Evolutionary conservation across 2,113 vertebrate genomes (phyloP).

Genomic region (Stigmatopora argus): DNA sequence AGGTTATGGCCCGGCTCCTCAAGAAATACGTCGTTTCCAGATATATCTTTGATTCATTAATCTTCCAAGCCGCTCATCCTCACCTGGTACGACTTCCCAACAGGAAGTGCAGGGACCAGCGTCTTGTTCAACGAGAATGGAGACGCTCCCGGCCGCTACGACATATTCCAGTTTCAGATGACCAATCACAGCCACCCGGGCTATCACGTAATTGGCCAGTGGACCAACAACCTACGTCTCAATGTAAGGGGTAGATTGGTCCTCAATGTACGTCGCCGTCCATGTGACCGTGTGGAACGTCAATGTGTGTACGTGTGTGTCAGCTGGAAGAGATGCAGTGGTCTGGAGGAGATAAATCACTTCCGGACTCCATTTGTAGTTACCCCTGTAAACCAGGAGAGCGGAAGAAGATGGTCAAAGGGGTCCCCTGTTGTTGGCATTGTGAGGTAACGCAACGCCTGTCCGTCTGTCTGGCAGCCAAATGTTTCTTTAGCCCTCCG

Average conservation of each 20-base stretch:
- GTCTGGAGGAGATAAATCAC: conserved; percentile 64
- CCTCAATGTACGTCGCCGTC: neutral
- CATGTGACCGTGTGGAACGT: neutral
- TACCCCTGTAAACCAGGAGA: conserved; percentile 76
- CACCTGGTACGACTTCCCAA: neutral
- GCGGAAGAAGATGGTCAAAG: conserved; percentile 82
- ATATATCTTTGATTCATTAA: too few species aligned
- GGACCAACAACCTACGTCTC: conserved; percentile 80
- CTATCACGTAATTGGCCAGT: conserved; percentile 82
- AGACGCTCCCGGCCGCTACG: conserved; percentile 85
- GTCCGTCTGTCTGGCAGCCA: neutral
- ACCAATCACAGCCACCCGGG: conserved; percentile 76
- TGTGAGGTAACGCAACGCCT: conserved; percentile 64
- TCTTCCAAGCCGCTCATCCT: too few species aligned
- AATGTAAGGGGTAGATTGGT: conserved; percentile 62
- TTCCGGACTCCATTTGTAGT: conserved; percentile 80
- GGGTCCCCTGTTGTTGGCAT: conserved; percentile 81
- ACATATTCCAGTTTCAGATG: conserved; percentile 91
- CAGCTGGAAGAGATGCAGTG: conserved; percentile 83
- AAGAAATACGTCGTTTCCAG: too few species aligned
- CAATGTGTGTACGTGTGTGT: neutral
- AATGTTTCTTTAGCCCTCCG: too few species aligned
- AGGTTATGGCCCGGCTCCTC: neutral
- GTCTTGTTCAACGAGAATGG: conserved; percentile 90
- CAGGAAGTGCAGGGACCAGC: conserved; percentile 84